phyloP scores from a whole-genome alignment of 2,888 invertebrate genomes.

The Phyto melanocephala region DNA sequence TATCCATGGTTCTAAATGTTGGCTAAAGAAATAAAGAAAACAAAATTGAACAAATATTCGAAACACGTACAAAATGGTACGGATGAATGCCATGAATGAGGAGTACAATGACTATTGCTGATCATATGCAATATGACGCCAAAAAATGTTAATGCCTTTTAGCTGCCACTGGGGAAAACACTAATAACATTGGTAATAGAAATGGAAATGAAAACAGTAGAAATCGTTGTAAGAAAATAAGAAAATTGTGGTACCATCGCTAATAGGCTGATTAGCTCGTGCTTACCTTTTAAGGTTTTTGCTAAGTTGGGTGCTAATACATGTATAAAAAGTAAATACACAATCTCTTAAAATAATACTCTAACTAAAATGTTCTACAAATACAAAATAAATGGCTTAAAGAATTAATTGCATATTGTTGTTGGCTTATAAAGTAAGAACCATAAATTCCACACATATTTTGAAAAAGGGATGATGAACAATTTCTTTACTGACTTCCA shows the following conservation, averaged over 20 bases:
- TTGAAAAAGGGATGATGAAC: no score
- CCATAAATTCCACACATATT: no score
- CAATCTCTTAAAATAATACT: no score
- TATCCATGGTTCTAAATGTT: constrained; percentile 2
- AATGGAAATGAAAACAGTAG: neutral
- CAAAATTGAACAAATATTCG: constrained; percentile 20
- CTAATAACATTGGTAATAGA: neutral
- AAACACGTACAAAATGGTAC: constrained; percentile 50
- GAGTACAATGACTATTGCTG: neutral
- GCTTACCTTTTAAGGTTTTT: neutral
- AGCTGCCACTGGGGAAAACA: neutral
- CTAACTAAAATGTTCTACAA: no score
- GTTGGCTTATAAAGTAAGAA: no score
- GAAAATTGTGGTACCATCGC: neutral
- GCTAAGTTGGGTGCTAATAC: no score
- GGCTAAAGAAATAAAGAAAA: neutral
- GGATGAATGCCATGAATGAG: neutral
- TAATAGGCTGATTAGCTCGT: constrained; percentile 30
- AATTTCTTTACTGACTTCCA: no score
- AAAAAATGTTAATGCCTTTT: constrained; percentile 22
- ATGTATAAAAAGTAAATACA: no score
- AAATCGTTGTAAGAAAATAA: no score
- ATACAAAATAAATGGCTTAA: no score
- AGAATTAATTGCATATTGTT: no score
- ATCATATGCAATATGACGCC: constrained; percentile 45